A percentile compares a stretch with the other conserved stretches of the same genome.
These are phyloP conservation scores for Aspidoscelis tigris DNA, from an alignment of 2,113 vertebrate species.

Conservation along the genomic window DNA sequence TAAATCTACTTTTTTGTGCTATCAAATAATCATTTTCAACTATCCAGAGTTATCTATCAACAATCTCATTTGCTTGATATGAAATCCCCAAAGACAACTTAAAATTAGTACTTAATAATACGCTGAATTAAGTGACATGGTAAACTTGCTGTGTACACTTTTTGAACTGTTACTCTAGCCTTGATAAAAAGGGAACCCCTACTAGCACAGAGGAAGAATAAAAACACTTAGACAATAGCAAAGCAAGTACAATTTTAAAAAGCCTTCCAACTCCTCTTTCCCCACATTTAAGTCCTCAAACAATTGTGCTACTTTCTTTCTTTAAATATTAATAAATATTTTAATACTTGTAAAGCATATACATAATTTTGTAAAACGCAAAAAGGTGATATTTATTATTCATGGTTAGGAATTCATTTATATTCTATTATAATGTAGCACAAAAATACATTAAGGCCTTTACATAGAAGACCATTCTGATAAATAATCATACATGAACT, in stretches of 20 bases:
- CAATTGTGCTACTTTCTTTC: conserved; percentile 2
- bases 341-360: conserved; percentile 63
- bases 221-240: background rate
- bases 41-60: background rate
- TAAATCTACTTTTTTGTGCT: background rate
- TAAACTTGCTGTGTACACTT: background rate
- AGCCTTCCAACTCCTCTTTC: background rate
- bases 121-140: background rate
- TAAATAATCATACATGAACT: conserved; percentile 59
- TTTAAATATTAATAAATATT: conserved; percentile 40
- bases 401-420: conserved; percentile 56
- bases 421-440: conserved; percentile 54
- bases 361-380: conserved; percentile 41
- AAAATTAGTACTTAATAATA: background rate
- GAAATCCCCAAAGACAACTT: background rate
- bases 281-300: fast-evolving
- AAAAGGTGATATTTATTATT: conserved; percentile 60
- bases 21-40: background rate
- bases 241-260: background rate
- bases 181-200: background rate
- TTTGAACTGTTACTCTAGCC: background rate
- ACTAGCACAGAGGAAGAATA: background rate
- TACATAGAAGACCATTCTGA: conserved; percentile 25
- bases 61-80: background rate
- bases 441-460: conserved; percentile 51